Conservation (phyloP, 2,888 invertebrate genomes). For the Dolichomitus sp. region DNA sequence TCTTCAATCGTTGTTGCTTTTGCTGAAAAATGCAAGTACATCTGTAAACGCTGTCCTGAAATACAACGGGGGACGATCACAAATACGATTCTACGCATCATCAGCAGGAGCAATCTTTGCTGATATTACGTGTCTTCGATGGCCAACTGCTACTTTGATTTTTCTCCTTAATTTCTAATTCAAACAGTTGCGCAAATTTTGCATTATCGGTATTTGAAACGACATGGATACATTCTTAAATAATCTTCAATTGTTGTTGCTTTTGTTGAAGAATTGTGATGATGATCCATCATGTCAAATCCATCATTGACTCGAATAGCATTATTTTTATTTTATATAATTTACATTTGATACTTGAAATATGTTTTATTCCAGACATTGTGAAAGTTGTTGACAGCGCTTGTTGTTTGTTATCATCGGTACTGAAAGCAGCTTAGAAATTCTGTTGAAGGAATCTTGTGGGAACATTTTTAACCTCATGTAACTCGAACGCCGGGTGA, state of each 20-base stretch:
- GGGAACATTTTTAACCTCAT: slow-evolving; percentile 48
- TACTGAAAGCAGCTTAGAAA: slow-evolving; percentile 13
- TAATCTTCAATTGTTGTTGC: background rate
- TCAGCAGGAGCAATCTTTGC: slow-evolving; percentile 12
- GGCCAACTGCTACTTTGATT: slow-evolving; percentile 1
- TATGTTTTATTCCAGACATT: background rate
- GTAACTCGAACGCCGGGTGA: slow-evolving; percentile 44
- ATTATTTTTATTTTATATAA: no score
- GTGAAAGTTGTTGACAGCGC: slow-evolving; percentile 6
- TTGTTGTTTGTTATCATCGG: background rate
- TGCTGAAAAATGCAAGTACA: slow-evolving; percentile 1
- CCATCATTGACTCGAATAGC: no score
- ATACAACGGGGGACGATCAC: slow-evolving; percentile 6
- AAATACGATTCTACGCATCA: slow-evolving; percentile 18
- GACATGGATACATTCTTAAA: background rate
- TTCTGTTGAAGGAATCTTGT: slow-evolving; percentile 20
- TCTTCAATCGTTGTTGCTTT: background rate
- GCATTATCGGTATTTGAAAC: background rate
- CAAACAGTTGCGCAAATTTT: background rate
- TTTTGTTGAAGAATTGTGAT: no score
- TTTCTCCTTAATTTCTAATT: background rate
- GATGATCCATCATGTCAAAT: no score
- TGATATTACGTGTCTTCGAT: slow-evolving; percentile 21
- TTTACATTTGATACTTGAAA: background rate
- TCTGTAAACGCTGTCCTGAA: slow-evolving; percentile 20